phyloP scores from a whole-genome alignment of 1,140 invertebrate species.

The Diploscapter pachys region DNA sequence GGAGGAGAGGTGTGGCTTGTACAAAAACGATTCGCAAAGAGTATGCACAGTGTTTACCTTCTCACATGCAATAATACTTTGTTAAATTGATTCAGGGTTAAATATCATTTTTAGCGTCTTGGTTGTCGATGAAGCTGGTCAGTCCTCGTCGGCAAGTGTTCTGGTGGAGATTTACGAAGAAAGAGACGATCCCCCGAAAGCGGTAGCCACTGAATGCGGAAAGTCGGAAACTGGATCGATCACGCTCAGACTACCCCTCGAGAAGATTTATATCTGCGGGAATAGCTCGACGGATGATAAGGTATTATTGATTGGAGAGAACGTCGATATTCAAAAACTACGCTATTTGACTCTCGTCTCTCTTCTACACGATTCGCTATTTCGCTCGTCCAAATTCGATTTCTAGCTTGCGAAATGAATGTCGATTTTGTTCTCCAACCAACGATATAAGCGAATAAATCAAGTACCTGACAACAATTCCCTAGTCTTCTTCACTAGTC shows the following conservation, averaged over 20 bases:
- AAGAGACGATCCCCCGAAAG: constrained; percentile 12
- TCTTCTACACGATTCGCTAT: too few relatives aligned
- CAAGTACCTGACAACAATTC: too few relatives aligned
- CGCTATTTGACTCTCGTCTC: too few relatives aligned
- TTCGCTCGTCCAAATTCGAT: too few relatives aligned
- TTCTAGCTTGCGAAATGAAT: too few relatives aligned
- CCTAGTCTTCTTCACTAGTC: too few relatives aligned
- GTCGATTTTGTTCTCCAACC: too few relatives aligned
- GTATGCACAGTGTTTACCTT: neutral
- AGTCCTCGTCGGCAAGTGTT: neutral
- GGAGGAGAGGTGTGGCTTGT: neutral
- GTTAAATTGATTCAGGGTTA: too few relatives aligned
- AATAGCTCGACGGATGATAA: constrained; percentile 12
- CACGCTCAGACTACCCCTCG: constrained; percentile 3
- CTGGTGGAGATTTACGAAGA: constrained; percentile 4
- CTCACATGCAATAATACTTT: neutral
- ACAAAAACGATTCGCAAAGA: neutral
- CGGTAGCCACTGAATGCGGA: neutral
- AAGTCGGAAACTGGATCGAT: neutral
- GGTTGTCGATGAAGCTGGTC: constrained; percentile 2
- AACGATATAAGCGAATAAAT: too few relatives aligned
- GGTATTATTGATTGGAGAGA: neutral
- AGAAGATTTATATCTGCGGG: constrained; percentile 8
- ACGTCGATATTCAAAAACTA: neutral
- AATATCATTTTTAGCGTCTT: neutral